phyloP scores from a whole-genome alignment of 2,113 vertebrate genomes.

The Caloenas nicobarica region DNA sequence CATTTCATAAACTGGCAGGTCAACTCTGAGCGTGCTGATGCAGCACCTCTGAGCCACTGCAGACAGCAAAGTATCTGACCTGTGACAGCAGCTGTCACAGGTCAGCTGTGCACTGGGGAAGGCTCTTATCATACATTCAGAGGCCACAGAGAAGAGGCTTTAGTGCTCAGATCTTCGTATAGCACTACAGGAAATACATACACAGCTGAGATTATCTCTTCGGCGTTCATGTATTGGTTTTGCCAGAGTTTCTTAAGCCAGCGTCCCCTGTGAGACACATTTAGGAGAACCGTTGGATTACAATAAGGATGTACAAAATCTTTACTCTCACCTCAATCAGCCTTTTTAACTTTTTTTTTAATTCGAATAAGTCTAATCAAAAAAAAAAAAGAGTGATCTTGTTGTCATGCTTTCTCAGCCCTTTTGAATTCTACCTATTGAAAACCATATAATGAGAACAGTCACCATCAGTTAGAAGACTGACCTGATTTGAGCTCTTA shows the following conservation, averaged over 20 bases:
- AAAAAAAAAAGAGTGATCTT: not conserved
- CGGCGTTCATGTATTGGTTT: not conserved
- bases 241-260: not conserved
- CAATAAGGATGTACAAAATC: not conserved
- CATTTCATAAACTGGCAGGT: not conserved
- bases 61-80: not conserved
- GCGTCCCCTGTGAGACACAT: not conserved
- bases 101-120: not conserved
- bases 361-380: not conserved
- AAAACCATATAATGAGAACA: accelerated
- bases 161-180: not conserved
- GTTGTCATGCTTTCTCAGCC: not conserved
- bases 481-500: not conserved
- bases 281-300: not conserved
- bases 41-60: not conserved
- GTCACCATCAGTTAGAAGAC: not conserved
- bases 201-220: not conserved
- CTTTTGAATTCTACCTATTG: not conserved
- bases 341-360: not conserved
- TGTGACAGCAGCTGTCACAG: not conserved
- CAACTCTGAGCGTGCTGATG: not conserved
- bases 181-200: not conserved
- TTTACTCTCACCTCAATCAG: not conserved
- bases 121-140: not conserved
- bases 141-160: not conserved